These are phyloP conservation scores for Magallana angulata DNA, from an alignment of 1,140 invertebrate species.

Conservation along the genomic window DNA sequence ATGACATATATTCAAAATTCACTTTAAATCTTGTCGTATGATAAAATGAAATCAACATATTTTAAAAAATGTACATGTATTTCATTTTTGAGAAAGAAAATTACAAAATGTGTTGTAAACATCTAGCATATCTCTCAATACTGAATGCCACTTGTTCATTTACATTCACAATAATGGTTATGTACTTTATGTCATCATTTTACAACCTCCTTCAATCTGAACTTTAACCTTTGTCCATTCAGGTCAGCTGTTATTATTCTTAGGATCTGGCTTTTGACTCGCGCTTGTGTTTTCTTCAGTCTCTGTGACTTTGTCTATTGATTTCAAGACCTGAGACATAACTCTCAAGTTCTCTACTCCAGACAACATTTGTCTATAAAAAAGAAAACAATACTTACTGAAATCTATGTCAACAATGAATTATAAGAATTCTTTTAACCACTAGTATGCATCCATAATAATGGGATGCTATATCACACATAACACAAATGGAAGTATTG, in stretches of 20 bases:
- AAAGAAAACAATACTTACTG: too few species aligned
- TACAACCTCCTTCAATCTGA: background rate
- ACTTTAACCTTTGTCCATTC: background rate
- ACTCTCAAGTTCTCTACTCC: conserved; percentile 70
- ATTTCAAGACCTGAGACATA: conserved; percentile 66
- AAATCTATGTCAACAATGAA: too few species aligned
- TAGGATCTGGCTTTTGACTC: background rate
- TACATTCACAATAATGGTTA: too few species aligned
- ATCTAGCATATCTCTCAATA: too few species aligned
- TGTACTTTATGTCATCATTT: background rate
- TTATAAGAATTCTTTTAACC: background rate
- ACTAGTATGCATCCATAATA: too few species aligned
- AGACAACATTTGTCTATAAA: conserved; percentile 66
- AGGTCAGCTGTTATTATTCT: conserved; percentile 24
- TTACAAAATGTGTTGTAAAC: too few species aligned
- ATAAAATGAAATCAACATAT: too few species aligned
- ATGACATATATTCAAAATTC: too few species aligned
- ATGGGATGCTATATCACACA: too few species aligned
- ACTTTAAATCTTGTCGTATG: too few species aligned
- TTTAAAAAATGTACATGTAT: too few species aligned
- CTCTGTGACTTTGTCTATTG: conserved; percentile 68
- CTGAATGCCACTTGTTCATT: background rate
- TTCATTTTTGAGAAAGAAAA: too few species aligned
- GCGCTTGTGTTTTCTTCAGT: background rate
- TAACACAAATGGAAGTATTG: background rate